Evolutionary conservation across 53 echinoderm and acorn worm species (phyloP), one percentile per base, ranked within the genome.

Genomic region (Patiria pectinifera): DNA sequence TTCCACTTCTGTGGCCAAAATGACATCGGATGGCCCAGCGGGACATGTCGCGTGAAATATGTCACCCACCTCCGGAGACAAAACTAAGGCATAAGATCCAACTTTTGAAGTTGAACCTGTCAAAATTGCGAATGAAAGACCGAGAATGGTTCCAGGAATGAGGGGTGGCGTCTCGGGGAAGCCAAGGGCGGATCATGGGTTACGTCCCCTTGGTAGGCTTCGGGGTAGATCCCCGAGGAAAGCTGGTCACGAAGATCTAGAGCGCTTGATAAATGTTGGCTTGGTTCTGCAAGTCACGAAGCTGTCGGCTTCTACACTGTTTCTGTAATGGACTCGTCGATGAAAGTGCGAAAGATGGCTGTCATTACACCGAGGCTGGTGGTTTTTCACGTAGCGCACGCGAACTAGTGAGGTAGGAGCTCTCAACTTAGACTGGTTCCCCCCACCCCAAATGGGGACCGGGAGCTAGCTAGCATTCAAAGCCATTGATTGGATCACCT

Each of bases 171-270:
- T 74, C 5, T 4, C 74, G 11, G 24, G 22, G 24, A 74, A 23
- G 22, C 74, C 22, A 74, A 74, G 74, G 74, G 74, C 24, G 74
- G 74, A 74, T 74, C 74, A 74, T 5, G 74, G 74, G 24, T n/a
- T 24, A 74, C 4, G 19, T 74, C 74, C 74, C 74, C 9, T 35
- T n/a, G 74, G 74, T 74, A 23, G 74, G 11, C 74, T 23, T 74
- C 74, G 74, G 74, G 74, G 74, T 74, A 23, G 74, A 74, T 74
- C 74, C 74, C 74, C 22, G 22, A 74, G 74, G 74, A 66, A 66
- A 18, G 66, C 3, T 16, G 15, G 15, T 14, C 66, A 66, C 66
- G 15, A 7, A 66, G 66, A 11, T 66, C 15, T 66, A 18, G 15
- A 66, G 66, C 10, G 66, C 66, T 14, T 66, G 66, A 66, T 66